Evolutionary conservation across 2,113 vertebrate genomes (phyloP).

Genomic region (Prolemur simus): DNA sequence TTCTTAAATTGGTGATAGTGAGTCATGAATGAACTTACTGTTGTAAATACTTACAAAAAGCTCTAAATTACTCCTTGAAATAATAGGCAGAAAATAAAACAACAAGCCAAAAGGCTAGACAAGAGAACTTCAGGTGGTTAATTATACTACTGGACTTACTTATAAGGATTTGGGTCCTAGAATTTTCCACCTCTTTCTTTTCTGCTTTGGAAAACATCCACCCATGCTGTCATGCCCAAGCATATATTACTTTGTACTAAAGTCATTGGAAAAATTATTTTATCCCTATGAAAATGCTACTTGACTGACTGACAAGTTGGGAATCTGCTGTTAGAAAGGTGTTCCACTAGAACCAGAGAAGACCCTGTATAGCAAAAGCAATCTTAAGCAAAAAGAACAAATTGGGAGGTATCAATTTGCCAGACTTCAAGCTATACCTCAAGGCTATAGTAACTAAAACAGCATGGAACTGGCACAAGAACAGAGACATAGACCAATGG

Average conservation of each 20-base stretch:
- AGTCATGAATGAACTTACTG: constrained; percentile 39
- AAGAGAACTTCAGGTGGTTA: background rate
- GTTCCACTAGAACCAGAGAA: too few species aligned
- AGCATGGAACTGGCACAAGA: too few species aligned
- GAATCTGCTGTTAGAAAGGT: background rate
- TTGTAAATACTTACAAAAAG: constrained; percentile 32
- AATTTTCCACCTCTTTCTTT: background rate
- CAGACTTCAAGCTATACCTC: too few species aligned
- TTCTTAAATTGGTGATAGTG: constrained; percentile 36
- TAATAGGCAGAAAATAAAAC: background rate
- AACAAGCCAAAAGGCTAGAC: background rate
- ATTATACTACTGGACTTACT: background rate
- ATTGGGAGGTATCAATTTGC: too few species aligned
- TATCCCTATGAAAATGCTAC: background rate
- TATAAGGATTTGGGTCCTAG: background rate
- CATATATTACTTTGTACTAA: background rate
- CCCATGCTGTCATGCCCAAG: background rate
- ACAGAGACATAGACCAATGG: too few species aligned
- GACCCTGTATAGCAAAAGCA: too few species aligned
- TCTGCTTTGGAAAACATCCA: background rate
- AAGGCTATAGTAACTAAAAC: too few species aligned
- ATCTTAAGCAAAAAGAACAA: too few species aligned
- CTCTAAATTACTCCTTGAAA: background rate
- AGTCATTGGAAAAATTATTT: background rate
- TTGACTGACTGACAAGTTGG: background rate